Percentiles rank a stretch among this genome's conserved stretches.
These are phyloP conservation scores for Turritopsis dohrnii DNA, from an alignment of 30 jellyfish, hydroid and myxozoan genomes.

Conservation along the genomic window DNA sequence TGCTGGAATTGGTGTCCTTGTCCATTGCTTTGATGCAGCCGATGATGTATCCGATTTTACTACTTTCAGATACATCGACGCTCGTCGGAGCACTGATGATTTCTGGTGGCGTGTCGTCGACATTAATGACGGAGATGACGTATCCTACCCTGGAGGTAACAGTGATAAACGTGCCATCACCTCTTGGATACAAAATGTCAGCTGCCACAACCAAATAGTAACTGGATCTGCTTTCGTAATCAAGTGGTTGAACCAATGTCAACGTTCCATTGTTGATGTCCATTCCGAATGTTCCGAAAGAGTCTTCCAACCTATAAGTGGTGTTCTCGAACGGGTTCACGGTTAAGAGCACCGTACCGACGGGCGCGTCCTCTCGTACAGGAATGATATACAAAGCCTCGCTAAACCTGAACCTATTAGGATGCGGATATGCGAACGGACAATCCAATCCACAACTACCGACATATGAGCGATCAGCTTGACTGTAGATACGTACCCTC, in stretches of 20 bases:
- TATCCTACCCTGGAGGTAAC: not conserved
- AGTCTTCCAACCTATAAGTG: not conserved
- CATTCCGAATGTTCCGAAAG: not conserved
- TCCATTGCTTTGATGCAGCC: slow-evolving; percentile 24
- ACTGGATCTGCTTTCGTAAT: slow-evolving; percentile 5
- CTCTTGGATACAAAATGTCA: not conserved
- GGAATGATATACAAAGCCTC: not conserved
- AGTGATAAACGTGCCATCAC: slow-evolving; percentile 1
- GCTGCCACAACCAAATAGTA: slow-evolving; percentile 20
- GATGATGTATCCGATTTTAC: not conserved
- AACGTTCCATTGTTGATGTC: slow-evolving; percentile 24
- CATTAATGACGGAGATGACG: slow-evolving; percentile 20
- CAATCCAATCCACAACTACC: slow-evolving; percentile 30
- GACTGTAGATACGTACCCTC: not conserved
- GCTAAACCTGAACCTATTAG: slow-evolving; percentile 19
- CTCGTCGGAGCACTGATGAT: slow-evolving; percentile 12
- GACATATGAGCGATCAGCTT: not conserved
- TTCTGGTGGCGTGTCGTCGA: slow-evolving; percentile 25
- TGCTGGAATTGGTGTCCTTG: not conserved
- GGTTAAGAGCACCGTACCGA: not conserved
- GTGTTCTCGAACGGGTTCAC: not conserved
- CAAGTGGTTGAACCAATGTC: not conserved
- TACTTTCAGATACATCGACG: slow-evolving; percentile 23
- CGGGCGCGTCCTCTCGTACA: not conserved
- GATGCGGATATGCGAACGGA: slow-evolving; percentile 4